These are phyloP conservation scores for Okamejei kenojei DNA, from an alignment of 2,797 vertebrate genomes.

Conservation along the genomic window DNA sequence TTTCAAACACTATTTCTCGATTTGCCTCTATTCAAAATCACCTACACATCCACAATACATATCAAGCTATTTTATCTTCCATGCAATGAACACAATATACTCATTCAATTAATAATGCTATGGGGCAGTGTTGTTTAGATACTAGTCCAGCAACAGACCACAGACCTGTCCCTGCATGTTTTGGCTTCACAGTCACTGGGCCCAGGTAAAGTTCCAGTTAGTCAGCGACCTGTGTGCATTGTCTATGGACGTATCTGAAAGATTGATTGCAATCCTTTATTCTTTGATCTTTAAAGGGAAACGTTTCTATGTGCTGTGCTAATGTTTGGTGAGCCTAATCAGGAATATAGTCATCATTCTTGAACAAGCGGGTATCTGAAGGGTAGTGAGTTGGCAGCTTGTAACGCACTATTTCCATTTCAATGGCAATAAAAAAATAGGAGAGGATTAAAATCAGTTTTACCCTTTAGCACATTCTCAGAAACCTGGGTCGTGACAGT, in stretches of 20 bases:
- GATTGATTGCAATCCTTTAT: neutral
- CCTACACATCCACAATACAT: neutral
- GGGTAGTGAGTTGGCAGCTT: neutral
- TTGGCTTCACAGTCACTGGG: neutral
- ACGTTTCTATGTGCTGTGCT: neutral
- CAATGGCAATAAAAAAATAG: too few relatives aligned
- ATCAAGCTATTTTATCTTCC: neutral
- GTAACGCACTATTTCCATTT: too few relatives aligned
- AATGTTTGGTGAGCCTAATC: conserved; percentile 4
- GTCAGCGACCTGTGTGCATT: conserved; percentile 14
- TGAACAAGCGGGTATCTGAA: neutral
- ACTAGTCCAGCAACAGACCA: neutral
- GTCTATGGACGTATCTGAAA: neutral
- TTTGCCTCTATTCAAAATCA: neutral
- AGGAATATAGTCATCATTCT: too few relatives aligned
- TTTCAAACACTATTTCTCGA: neutral
- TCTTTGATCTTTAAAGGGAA: neutral
- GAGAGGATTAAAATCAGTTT: neutral
- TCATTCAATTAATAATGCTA: neutral
- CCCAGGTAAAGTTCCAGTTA: neutral
- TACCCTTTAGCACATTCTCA: too few relatives aligned
- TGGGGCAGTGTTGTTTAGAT: neutral
- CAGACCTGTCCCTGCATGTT: conserved; percentile 15
- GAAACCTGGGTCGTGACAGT: too few relatives aligned
- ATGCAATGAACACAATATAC: neutral